A percentile compares a stretch with the other conserved stretches of the same genome.
These are phyloP conservation scores for Diuraphis noxia DNA, from an alignment of 1,140 invertebrate species.

Conservation along the genomic window DNA sequence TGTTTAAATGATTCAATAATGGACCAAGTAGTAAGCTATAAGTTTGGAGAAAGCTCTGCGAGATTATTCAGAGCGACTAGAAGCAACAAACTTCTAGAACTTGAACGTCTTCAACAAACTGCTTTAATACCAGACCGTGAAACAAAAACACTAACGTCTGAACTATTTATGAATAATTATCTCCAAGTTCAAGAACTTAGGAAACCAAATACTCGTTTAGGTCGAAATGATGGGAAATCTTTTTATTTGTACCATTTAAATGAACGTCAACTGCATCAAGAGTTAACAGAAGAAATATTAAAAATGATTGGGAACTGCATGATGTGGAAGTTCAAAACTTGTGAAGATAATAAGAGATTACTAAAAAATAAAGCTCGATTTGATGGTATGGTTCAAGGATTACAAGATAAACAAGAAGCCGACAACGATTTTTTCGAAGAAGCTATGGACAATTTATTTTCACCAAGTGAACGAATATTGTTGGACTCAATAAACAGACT, in stretches of 20 bases:
- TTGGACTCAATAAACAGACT: conserved; percentile 39
- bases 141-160: conserved; percentile 51
- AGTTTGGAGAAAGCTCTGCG: conserved; percentile 43
- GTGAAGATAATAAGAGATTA: conserved; percentile 43
- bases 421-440: conserved; percentile 46
- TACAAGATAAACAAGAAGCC: conserved; percentile 45
- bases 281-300: conserved; percentile 43
- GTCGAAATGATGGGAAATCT: conserved; percentile 46
- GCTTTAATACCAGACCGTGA: conserved; percentile 45
- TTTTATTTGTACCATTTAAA: conserved; percentile 52
- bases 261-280: conserved; percentile 46
- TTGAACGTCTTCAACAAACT: conserved; percentile 45
- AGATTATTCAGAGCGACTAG: conserved; percentile 44
- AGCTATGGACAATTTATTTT: conserved; percentile 53
- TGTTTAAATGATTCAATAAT: conserved; percentile 48
- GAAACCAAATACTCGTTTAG: conserved; percentile 48
- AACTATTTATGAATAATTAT: conserved; percentile 51
- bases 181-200: conserved; percentile 43
- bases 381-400: conserved; percentile 48
- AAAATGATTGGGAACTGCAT: conserved; percentile 50
- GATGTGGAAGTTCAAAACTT: conserved; percentile 50
- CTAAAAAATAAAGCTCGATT: conserved; percentile 51
- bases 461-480: conserved; percentile 43
- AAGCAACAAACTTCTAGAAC: conserved; percentile 38
- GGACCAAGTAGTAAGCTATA: conserved; percentile 47